Percentiles rank a stretch among this genome's conserved stretches.
Evolutionary conservation across 2,113 vertebrate genomes (phyloP).

Genomic region (Eolophus roseicapilla): DNA sequence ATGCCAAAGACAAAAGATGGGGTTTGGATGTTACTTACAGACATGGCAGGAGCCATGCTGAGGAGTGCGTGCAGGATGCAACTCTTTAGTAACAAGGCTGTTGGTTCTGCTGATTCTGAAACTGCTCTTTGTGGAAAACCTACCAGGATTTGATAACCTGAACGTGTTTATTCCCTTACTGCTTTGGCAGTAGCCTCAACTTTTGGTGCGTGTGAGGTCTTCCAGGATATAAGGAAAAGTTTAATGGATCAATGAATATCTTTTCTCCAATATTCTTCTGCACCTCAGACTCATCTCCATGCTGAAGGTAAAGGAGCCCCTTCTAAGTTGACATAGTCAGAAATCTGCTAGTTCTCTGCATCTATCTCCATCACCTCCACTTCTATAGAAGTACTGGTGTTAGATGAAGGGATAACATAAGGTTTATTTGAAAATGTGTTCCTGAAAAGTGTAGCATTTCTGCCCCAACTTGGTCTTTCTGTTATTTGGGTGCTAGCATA

Average conservation of each 20-base stretch:
- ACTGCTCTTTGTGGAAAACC: background rate
- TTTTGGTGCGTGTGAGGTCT: background rate
- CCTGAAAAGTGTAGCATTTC: background rate
- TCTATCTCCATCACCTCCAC: background rate
- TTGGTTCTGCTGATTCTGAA: background rate
- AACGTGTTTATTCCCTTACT: background rate
- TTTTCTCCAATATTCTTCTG: background rate
- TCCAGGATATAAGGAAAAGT: background rate
- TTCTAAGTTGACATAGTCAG: background rate
- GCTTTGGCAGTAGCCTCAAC: background rate
- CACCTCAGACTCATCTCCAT: background rate
- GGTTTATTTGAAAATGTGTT: background rate
- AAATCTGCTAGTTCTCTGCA: background rate
- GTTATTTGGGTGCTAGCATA: background rate
- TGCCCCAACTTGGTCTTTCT: background rate
- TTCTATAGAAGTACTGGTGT: background rate
- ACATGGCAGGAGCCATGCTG: background rate
- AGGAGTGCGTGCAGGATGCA: background rate
- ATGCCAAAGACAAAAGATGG: background rate
- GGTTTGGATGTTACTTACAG: background rate
- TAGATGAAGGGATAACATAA: background rate
- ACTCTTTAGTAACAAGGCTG: background rate
- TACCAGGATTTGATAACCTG: background rate
- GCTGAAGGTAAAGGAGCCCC: background rate
- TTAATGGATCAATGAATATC: background rate